Evolutionary conservation across 2,797 vertebrate species (phyloP).

Genomic region (Lepilemur septentrionalis): DNA sequence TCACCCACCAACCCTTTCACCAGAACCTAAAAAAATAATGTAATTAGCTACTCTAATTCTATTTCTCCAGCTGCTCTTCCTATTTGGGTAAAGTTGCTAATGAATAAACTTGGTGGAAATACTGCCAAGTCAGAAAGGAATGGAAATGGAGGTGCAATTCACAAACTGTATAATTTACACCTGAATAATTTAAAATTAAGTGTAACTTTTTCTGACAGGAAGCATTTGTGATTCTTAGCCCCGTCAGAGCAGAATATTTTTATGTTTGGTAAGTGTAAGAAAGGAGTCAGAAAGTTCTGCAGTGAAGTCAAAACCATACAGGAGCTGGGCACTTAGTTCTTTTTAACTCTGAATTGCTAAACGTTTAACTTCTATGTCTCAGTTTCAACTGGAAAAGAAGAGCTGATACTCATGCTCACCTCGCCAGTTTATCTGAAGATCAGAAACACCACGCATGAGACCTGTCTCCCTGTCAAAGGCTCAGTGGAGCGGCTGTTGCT

Average conservation of each 20-base stretch:
- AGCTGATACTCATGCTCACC: no score
- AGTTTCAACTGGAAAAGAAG: neutral
- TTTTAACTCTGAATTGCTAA: neutral
- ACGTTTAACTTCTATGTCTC: neutral
- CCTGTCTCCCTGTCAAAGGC: neutral
- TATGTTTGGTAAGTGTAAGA: neutral
- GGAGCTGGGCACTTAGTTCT: rapidly evolving
- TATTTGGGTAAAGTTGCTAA: neutral
- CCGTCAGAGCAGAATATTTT: neutral
- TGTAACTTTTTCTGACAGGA: neutral
- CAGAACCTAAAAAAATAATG: neutral
- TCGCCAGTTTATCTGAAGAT: neutral
- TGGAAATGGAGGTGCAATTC: neutral
- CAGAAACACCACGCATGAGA: neutral
- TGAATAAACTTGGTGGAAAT: neutral
- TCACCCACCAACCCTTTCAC: neutral
- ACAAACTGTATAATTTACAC: neutral
- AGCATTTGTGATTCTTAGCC: neutral
- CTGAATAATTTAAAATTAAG: neutral
- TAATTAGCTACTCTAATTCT: neutral
- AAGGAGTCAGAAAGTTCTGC: neutral
- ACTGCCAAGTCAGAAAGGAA: neutral
- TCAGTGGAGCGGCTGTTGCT: neutral
- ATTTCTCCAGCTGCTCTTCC: neutral
- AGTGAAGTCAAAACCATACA: rapidly evolving